phyloP scores from a whole-genome alignment of 2,888 invertebrate genomes.

The Netelia inedita region DNA sequence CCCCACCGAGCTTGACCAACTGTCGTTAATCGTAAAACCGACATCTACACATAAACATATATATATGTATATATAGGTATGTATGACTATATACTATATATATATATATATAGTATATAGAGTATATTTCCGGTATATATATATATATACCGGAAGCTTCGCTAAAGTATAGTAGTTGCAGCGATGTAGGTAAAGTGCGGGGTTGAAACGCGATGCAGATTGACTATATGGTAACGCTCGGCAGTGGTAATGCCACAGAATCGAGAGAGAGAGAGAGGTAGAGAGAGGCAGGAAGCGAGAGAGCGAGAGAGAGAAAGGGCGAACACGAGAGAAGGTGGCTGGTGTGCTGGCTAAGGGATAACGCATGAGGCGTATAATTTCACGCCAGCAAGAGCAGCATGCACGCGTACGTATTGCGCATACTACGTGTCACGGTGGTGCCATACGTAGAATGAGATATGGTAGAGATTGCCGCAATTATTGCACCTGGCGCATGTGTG shows the following conservation, averaged over 20 bases:
- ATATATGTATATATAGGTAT: neutral
- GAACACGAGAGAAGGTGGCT: constrained; percentile 17
- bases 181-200: constrained; percentile 22
- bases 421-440: constrained; percentile 73
- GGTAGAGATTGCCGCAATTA: constrained; percentile 73
- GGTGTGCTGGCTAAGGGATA: constrained; percentile 58
- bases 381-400: constrained; percentile 76
- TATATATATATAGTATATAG: constrained; percentile 20
- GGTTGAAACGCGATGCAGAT: constrained; percentile 51
- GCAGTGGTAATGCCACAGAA: constrained; percentile 19
- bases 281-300: constrained; percentile 1
- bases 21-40: constrained; percentile 68
- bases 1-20: constrained; percentile 57
- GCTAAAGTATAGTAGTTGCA: constrained; percentile 40
- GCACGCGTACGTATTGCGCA: constrained; percentile 75
- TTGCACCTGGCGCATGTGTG: constrained; percentile 69
- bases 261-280: constrained; percentile 13
- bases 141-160: constrained; percentile 9
- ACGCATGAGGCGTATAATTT: constrained; percentile 77
- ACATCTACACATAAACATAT: constrained; percentile 3
- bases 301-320: constrained; percentile 12
- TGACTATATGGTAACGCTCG: constrained; percentile 40
- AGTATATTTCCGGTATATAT: too few species aligned
- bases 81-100: neutral
- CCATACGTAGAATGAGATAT: constrained; percentile 75